These are phyloP conservation scores for Apomyelois bistriatella DNA, from an alignment of 2,888 invertebrate genomes.

Conservation along the genomic window DNA sequence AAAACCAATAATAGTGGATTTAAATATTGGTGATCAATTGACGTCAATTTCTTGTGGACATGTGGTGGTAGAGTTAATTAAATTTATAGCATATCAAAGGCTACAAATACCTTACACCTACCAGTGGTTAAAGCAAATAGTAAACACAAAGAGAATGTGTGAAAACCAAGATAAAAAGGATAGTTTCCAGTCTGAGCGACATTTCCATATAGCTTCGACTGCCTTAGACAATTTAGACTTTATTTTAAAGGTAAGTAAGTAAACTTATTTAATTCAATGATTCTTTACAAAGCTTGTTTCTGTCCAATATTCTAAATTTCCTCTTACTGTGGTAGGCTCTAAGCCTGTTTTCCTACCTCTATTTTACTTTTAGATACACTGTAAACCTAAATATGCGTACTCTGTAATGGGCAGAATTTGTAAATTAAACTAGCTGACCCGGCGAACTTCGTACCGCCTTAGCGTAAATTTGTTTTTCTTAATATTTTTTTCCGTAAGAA, in stretches of 20 bases:
- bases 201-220: constrained; percentile 60
- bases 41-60: constrained; percentile 79
- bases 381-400: no score
- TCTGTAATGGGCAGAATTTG: no score
- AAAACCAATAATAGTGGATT: constrained; percentile 46
- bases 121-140: constrained; percentile 69
- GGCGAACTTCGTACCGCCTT: no score
- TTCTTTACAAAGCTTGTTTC: no score
- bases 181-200: constrained; percentile 60
- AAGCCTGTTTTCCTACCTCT: no score
- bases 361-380: no score
- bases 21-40: constrained; percentile 73
- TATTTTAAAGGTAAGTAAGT: constrained; percentile 57
- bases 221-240: constrained; percentile 69
- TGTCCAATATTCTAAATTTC: no score
- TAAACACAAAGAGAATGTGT: constrained; percentile 52
- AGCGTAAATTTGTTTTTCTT: no score
- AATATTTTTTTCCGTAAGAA: no score
- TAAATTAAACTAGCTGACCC: no score
- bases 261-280: not conserved
- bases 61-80: constrained; percentile 77
- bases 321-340: no score
- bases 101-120: constrained; percentile 76
- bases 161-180: constrained; percentile 43
- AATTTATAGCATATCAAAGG: constrained; percentile 79